Evolutionary conservation across 2,888 invertebrate genomes (phyloP).

Genomic region (Dasysyrphus tricinctus): DNA sequence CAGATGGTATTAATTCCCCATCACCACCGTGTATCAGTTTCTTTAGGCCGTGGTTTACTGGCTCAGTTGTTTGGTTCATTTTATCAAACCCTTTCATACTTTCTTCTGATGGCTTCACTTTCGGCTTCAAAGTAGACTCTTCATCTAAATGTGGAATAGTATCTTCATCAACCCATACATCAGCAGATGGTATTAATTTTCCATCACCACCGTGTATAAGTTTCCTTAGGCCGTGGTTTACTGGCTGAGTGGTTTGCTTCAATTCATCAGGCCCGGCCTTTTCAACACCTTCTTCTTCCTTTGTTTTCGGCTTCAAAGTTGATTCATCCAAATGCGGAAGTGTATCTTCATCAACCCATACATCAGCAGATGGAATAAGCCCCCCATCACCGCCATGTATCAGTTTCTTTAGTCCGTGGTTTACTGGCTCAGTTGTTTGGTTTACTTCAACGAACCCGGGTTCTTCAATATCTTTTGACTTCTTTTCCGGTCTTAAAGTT

Average conservation of each 20-base stretch:
- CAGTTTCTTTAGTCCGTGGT: not conserved
- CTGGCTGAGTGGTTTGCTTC: not conserved
- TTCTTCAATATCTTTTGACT: too few species aligned
- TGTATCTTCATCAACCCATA: slow-evolving; percentile 3
- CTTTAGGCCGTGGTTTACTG: not conserved
- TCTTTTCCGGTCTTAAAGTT: too few species aligned
- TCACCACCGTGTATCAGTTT: not conserved
- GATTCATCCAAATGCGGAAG: not conserved
- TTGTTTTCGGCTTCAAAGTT: too few species aligned
- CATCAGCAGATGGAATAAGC: not conserved
- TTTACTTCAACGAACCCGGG: too few species aligned
- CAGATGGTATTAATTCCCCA: not conserved
- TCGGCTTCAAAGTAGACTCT: slow-evolving; percentile 4
- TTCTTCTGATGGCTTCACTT: not conserved
- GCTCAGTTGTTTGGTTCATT: not conserved
- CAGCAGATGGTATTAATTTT: not conserved
- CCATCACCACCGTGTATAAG: not conserved
- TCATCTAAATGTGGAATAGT: not conserved
- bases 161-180: not conserved
- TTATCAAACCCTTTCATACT: not conserved
- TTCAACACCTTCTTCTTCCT: too few species aligned
- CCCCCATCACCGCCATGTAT: not conserved
- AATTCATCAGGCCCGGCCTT: too few species aligned
- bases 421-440: not conserved
- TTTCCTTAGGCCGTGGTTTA: not conserved